A percentile compares a stretch with the other conserved stretches of the same genome.
Evolutionary conservation across 2,888 invertebrate species (phyloP).

Genomic region (Uropetala carovei): DNA sequence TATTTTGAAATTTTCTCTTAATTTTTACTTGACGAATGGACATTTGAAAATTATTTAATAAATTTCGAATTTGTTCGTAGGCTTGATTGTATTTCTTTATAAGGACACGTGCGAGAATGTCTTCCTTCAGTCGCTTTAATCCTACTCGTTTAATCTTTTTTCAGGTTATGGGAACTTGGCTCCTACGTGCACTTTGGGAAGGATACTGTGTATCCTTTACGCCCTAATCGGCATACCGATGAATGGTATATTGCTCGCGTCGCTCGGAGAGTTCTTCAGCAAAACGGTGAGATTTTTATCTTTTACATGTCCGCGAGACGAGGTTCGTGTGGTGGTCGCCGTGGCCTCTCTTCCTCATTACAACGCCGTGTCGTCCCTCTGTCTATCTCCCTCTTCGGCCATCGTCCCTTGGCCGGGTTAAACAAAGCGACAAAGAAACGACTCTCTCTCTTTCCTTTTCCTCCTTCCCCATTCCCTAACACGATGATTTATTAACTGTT

Average conservation of each 20-base stretch:
- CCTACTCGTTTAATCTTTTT: constrained; percentile 69
- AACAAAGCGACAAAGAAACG: background rate
- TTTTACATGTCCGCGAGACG: background rate
- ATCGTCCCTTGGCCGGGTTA: constrained; percentile 5
- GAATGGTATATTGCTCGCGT: constrained; percentile 84
- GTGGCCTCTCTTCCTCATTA: no score
- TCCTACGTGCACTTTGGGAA: constrained; percentile 87
- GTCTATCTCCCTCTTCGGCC: background rate
- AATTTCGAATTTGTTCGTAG: no score
- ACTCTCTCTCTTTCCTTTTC: no score
- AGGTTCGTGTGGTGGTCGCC: no score
- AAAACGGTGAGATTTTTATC: constrained; percentile 80
- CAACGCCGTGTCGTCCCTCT: no score
- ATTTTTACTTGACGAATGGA: no score
- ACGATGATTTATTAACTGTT: background rate
- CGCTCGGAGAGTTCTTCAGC: constrained; percentile 91
- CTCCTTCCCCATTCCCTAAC: background rate
- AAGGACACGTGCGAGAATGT: no score
- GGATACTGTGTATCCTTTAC: constrained; percentile 92
- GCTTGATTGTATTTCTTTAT: no score
- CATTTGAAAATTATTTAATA: no score
- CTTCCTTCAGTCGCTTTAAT: no score
- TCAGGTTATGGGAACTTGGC: constrained; percentile 93
- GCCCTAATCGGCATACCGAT: constrained; percentile 91
- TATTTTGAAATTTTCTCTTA: no score